Evolutionary conservation across 92 coral and sea anemone species (phyloP).

Genomic region (Epizoanthus stellaris): DNA sequence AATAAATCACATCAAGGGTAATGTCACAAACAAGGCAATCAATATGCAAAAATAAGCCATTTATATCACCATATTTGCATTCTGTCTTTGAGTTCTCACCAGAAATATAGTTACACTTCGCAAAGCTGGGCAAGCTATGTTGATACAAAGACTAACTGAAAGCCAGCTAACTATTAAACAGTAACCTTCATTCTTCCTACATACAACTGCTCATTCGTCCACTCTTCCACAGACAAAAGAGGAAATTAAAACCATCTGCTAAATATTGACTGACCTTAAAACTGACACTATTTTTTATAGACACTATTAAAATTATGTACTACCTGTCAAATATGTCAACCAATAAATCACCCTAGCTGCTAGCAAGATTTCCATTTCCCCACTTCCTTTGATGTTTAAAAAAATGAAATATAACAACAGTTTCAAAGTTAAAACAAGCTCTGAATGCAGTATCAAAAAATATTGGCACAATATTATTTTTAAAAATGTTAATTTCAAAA

Average conservation of each 20-base stretch:
- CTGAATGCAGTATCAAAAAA: no score
- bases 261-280: background rate
- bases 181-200: background rate
- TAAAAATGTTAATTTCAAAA: no score
- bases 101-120: background rate
- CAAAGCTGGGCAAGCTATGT: no score
- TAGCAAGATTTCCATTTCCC: no score
- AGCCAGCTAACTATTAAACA: background rate
- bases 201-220: background rate
- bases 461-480: no score
- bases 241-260: constrained; percentile 10
- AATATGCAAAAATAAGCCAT: constrained; percentile 1
- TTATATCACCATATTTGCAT: no score
- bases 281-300: background rate
- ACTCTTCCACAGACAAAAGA: background rate
- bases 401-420: no score
- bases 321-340: no score
- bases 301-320: background rate
- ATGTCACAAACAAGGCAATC: background rate
- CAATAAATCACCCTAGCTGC: no score
- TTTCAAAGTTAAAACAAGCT: no score
- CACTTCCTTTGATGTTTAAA: no score
- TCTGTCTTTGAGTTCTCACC: background rate
- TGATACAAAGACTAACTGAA: no score
- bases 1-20: background rate